These are phyloP conservation scores for Mus minutoides DNA, from an alignment of 2,797 vertebrate species.

Conservation along the genomic window DNA sequence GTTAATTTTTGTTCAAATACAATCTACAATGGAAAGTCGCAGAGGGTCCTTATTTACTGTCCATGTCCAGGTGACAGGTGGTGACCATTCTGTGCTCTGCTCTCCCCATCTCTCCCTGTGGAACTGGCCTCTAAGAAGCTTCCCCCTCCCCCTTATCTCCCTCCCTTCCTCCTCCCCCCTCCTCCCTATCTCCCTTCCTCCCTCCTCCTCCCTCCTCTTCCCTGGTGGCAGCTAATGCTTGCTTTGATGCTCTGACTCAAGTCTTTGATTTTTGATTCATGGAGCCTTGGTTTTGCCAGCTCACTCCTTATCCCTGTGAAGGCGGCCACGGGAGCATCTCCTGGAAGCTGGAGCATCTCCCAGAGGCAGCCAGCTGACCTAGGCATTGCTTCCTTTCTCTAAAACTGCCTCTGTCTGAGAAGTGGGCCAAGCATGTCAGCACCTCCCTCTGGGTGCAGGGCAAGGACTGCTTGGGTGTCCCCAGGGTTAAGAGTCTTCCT, in stretches of 20 bases:
- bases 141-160: not conserved
- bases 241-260: not conserved
- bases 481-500: not conserved
- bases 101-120: not conserved
- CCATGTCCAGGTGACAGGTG: not conserved
- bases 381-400: not conserved
- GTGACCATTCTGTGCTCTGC: not conserved
- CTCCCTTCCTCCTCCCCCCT: not conserved
- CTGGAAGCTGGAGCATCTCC: not conserved
- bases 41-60: not conserved
- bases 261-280: not conserved
- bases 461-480: not conserved
- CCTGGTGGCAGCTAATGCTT: no score
- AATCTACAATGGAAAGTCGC: not conserved
- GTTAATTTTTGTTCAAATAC: not conserved
- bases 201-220: fast-evolving
- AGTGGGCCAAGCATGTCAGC: not conserved
- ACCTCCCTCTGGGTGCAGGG: not conserved
- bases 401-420: not conserved
- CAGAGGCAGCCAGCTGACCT: not conserved
- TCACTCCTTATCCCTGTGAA: not conserved
- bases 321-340: not conserved
- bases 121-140: not conserved
- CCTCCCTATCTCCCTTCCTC: not conserved
- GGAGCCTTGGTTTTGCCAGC: no score